phyloP scores from a whole-genome alignment of 2,888 invertebrate species.

The Anoplius nigerrimus region DNA sequence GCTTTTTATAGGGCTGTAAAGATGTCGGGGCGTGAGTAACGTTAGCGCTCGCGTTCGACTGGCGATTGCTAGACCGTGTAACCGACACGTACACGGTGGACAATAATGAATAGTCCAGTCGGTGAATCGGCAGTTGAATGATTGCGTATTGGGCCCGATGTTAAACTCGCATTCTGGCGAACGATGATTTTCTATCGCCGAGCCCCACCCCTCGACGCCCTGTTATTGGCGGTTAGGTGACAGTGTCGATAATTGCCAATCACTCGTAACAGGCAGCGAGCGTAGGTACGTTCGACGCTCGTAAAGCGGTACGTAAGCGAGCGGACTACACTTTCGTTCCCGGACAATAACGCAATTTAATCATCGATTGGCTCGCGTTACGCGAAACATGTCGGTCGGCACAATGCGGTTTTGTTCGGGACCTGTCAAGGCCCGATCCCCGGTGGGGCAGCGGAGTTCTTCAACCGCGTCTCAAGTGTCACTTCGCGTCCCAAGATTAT shows the following conservation, averaged over 20 bases:
- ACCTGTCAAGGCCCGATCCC: slow-evolving; percentile 32
- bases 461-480: too few species aligned
- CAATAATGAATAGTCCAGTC: slow-evolving; percentile 51
- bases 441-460: too few species aligned
- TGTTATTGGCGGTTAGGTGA: slow-evolving; percentile 39
- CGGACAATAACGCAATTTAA: slow-evolving; percentile 49
- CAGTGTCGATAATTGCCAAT: slow-evolving; percentile 59
- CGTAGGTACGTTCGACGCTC: slow-evolving; percentile 43
- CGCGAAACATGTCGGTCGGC: slow-evolving; percentile 25
- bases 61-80: slow-evolving; percentile 35
- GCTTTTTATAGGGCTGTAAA: slow-evolving; percentile 45
- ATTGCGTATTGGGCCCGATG: slow-evolving; percentile 21
- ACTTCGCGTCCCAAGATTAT: not conserved
- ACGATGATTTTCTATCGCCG: slow-evolving; percentile 46
- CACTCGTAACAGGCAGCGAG: slow-evolving; percentile 50
- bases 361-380: slow-evolving; percentile 46
- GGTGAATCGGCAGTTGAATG: slow-evolving; percentile 38
- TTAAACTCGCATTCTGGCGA: slow-evolving; percentile 7
- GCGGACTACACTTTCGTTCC: slow-evolving; percentile 16
- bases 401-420: slow-evolving; percentile 53
- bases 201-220: too few species aligned
- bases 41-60: slow-evolving; percentile 33
- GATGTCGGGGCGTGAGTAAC: slow-evolving; percentile 42
- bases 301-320: slow-evolving; percentile 22
- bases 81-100: slow-evolving; percentile 29